Percentiles rank a stretch among this genome's conserved stretches.
phyloP scores from a whole-genome alignment of 2,797 vertebrate genomes.

The Gallinago solitaria region DNA sequence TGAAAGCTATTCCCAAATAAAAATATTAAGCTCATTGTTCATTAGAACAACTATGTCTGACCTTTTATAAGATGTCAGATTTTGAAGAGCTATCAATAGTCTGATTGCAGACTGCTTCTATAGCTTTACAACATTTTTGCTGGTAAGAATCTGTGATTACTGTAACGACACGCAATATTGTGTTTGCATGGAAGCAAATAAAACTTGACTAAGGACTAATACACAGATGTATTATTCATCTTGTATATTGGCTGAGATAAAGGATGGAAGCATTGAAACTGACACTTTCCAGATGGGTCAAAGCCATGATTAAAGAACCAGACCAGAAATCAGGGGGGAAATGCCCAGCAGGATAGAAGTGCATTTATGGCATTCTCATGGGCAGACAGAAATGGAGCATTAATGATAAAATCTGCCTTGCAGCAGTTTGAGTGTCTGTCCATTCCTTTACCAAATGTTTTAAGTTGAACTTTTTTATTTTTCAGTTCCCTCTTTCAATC shows the following conservation, averaged over 20 bases:
- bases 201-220: not conserved
- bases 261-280: not conserved
- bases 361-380: not conserved
- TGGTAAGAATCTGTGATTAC: not conserved
- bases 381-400: not conserved
- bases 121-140: not conserved
- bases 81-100: not conserved
- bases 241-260: not conserved
- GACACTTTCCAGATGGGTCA: slow-evolving; percentile 4
- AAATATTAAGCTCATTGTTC: not conserved
- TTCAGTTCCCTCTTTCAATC: not conserved
- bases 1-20: not conserved
- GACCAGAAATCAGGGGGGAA: not conserved
- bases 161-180: not conserved
- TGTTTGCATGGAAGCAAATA: not conserved
- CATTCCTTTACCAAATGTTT: not conserved
- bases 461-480: not conserved
- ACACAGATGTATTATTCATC: not conserved
- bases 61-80: not conserved
- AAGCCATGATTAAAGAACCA: not conserved
- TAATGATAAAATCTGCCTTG: not conserved
- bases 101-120: not conserved
- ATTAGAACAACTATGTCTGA: not conserved
- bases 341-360: not conserved
- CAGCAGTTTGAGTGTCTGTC: not conserved